A percentile compares a stretch with the other conserved stretches of the same genome.
Evolutionary conservation across 2,888 invertebrate species (phyloP).

Genomic region (Ectemnius continuus): DNA sequence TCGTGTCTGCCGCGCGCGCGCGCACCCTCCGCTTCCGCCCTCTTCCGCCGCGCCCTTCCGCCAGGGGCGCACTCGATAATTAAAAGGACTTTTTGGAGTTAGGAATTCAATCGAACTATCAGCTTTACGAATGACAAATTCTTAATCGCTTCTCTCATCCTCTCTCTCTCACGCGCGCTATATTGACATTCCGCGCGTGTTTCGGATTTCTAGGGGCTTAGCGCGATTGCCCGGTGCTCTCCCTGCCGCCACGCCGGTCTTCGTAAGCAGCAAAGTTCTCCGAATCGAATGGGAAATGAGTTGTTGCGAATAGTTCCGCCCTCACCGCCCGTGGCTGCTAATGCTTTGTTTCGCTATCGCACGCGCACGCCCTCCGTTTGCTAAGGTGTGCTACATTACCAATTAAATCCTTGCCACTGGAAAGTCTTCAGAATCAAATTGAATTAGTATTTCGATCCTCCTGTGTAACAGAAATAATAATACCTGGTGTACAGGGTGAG

Average conservation of each 20-base stretch:
- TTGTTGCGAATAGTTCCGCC: not conserved
- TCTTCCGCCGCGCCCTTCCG: too few species aligned
- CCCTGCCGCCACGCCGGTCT: not conserved
- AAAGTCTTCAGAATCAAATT: too few species aligned
- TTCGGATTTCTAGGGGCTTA: not conserved
- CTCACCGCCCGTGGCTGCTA: not conserved
- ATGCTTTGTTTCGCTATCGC: too few species aligned
- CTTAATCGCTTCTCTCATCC: slow-evolving; percentile 5
- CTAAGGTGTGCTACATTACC: too few species aligned
- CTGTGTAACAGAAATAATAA: too few species aligned
- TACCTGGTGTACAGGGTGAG: too few species aligned
- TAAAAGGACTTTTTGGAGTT: slow-evolving; percentile 69
- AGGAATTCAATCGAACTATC: slow-evolving; percentile 69
- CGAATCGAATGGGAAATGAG: slow-evolving; percentile 4
- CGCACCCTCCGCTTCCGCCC: too few species aligned
- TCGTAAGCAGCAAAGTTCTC: slow-evolving; percentile 1
- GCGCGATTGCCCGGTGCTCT: not conserved
- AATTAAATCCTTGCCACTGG: too few species aligned
- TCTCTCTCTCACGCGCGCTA: not conserved
- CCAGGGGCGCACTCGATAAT: slow-evolving; percentile 64
- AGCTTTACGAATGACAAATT: slow-evolving; percentile 36
- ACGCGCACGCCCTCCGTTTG: too few species aligned
- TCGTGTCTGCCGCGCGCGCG: slow-evolving; percentile 26
- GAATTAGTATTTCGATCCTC: too few species aligned
- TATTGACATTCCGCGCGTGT: slow-evolving; percentile 8